Percentiles rank a stretch among this genome's conserved stretches.
These are phyloP conservation scores for Karalla daura DNA, from an alignment of 2,797 vertebrate genomes.

Conservation along the genomic window DNA sequence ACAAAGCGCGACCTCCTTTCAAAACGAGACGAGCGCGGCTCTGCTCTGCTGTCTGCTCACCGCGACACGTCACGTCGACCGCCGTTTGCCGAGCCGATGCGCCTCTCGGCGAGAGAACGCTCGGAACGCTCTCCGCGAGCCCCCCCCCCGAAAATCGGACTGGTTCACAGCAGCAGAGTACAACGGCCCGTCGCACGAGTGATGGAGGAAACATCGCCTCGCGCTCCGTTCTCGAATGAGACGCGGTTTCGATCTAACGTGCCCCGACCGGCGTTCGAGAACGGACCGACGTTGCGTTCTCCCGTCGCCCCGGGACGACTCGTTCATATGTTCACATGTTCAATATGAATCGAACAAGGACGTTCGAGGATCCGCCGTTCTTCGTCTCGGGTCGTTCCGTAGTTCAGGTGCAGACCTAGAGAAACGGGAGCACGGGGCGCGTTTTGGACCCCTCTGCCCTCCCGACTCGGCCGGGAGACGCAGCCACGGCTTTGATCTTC, in stretches of 20 bases:
- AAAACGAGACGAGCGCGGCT: neutral
- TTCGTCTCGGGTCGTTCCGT: neutral
- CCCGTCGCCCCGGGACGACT: no score
- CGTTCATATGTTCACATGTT: neutral
- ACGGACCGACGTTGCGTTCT: no score
- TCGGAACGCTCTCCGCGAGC: no score
- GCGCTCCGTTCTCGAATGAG: no score
- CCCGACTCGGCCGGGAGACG: constrained; percentile 57
- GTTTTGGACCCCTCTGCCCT: constrained; percentile 24
- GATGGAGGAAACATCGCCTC: no score
- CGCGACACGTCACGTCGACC: neutral
- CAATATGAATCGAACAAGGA: neutral
- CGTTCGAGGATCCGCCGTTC: neutral
- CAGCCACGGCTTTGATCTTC: constrained; percentile 71
- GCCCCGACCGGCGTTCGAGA: no score
- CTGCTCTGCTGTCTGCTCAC: neutral
- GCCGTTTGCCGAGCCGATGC: no score
- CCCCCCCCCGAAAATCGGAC: no score
- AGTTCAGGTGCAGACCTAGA: neutral
- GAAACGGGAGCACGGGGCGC: neutral
- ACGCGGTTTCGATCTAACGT: no score
- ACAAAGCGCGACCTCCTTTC: neutral
- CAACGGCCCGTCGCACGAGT: no score
- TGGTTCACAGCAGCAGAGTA: no score
- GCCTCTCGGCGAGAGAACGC: no score